Evolutionary conservation across 1,140 invertebrate genomes (phyloP).

Genomic region (Acromyrmex heyeri): DNA sequence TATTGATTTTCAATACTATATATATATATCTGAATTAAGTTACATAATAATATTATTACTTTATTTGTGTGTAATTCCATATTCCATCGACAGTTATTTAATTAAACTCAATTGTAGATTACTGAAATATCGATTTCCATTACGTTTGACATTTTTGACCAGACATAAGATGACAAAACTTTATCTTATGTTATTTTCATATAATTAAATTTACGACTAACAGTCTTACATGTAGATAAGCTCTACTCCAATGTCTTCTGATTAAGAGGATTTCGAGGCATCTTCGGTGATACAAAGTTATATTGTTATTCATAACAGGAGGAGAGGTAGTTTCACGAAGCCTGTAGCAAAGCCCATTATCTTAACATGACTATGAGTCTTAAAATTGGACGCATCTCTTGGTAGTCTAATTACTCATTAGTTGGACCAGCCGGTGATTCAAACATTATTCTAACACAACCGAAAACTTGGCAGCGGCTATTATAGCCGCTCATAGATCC

Average conservation of each 20-base stretch:
- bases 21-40: conserved; percentile 19
- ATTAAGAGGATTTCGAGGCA: conserved; percentile 3
- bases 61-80: conserved; percentile 37
- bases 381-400: conserved; percentile 43
- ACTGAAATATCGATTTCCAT: conserved; percentile 30
- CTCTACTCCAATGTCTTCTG: conserved; percentile 6
- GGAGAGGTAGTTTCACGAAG: conserved; percentile 4
- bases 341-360: conserved; percentile 20
- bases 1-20: conserved; percentile 27
- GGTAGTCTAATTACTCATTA: conserved; percentile 57
- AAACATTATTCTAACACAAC: conserved; percentile 45
- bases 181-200: conserved; percentile 22
- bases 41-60: conserved; percentile 21
- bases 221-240: neutral
- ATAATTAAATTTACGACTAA: conserved; percentile 29
- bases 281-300: conserved; percentile 28
- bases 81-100: conserved; percentile 45
- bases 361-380: conserved; percentile 6
- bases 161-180: neutral
- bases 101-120: conserved; percentile 16
- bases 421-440: conserved; percentile 39
- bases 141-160: neutral
- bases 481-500: conserved; percentile 51
- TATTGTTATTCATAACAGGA: conserved; percentile 44
- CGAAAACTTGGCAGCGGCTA: conserved; percentile 57